Evolutionary conservation across 2,888 invertebrate species (phyloP), one percentile per base, ranked within the genome.

Genomic region (Coelinius sp.): DNA sequence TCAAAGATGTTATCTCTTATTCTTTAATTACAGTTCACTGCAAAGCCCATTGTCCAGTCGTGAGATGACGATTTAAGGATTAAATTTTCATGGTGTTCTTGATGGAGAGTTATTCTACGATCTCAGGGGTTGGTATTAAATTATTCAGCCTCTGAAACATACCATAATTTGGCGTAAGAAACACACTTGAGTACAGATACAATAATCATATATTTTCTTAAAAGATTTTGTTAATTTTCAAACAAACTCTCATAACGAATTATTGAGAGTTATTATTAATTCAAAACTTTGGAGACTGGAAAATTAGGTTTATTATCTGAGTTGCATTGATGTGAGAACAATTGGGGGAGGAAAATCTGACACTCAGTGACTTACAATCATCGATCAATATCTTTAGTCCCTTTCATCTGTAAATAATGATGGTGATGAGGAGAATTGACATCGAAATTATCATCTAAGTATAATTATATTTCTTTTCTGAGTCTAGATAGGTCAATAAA

Each of bases 1-100:
- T 62, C n/a, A 12, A 25, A 52, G 41, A 66, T 65, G 46, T 70
- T 73, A 70, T 20, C n/a, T 65, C 46, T 49, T 49, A 49, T 20
- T 25, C 52, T 27, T 56, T 73, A n/a, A 75, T 85, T 84, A 75
- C 77, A 88, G 88, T 88, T 68, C 84, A 86, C 67, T 88, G 84
- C 71, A 86, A 86, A 80, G 83, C 84, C 62, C 85, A 86, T 44
- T 82, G 80, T 71, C 79, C 85, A 27, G 78, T 79, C 67, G 77
- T 80, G 35, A 86, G 86, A 83, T 86, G 85, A 86, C 84, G 79
- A 66, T 78, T 75, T 24, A 81, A 79, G 73, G 78, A 27, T 31
- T 27, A 20, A 68, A 62, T 31, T 20, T 17, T 10, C 14, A 5
- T 25, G n/a, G 53, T 31, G 31, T 59, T 59, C 31, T 56, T 56